Conservation (phyloP, 2,797 vertebrate genomes). For the Thalassophryne amazonica region DNA sequence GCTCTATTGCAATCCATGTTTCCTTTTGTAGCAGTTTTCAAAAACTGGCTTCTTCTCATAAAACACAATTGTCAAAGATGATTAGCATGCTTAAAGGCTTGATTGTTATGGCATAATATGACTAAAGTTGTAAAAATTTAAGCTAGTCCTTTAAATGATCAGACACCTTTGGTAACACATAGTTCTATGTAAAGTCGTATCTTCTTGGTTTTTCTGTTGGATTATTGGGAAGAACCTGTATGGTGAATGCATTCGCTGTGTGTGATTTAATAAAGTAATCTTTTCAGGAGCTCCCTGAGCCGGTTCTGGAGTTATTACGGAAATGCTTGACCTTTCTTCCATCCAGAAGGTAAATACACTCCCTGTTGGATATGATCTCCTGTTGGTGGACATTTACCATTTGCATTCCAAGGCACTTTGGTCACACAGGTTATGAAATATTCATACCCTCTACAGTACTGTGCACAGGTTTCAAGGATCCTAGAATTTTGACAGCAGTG, state of each 20-base stretch:
- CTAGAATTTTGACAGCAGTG: too few species aligned
- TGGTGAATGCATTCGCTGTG: too few species aligned
- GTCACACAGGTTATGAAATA: constrained; percentile 1
- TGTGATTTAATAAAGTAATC: constrained; percentile 6
- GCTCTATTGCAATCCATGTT: too few species aligned
- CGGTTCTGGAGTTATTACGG: constrained; percentile 81
- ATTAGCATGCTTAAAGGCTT: too few species aligned
- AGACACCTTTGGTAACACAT: background rate
- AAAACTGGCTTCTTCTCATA: too few species aligned
- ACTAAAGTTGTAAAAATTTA: too few species aligned
- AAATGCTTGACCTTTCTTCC: constrained; percentile 94
- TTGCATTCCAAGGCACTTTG: constrained; percentile 18
- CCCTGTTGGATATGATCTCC: constrained; percentile 12
- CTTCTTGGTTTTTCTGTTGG: background rate
- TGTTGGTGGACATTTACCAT: constrained; percentile 5
- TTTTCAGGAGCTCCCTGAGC: constrained; percentile 86
- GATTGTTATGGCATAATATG: too few species aligned
- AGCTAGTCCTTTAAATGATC: background rate
- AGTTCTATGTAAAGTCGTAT: background rate
- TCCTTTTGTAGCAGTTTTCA: too few species aligned
- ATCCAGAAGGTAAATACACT: constrained; percentile 84
- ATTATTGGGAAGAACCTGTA: background rate
- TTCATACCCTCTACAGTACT: background rate
- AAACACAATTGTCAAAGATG: too few species aligned
- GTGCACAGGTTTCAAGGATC: background rate